Conservation (phyloP, 1,140 invertebrate genomes). For the Gerris buenoi region DNA sequence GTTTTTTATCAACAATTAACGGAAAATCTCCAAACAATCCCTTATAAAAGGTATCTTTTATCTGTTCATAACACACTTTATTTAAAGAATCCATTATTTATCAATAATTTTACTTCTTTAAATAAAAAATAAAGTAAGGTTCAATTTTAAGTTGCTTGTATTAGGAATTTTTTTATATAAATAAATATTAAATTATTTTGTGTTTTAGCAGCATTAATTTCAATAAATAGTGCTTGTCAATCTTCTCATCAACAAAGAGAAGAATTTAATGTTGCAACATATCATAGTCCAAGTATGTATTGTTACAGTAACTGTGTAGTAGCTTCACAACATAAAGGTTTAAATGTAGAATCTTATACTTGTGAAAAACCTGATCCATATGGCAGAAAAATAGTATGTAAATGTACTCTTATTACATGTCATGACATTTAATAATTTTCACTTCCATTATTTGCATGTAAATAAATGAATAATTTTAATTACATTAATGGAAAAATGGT, state of each 20-base stretch:
- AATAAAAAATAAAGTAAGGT: background rate
- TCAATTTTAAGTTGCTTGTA: background rate
- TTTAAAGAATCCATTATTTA: background rate
- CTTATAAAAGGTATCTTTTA: background rate
- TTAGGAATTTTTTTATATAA: background rate
- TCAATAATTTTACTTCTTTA: background rate
- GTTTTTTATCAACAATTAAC: background rate
- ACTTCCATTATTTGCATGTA: background rate
- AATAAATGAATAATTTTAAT: background rate
- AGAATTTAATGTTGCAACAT: background rate
- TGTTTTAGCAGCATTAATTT: background rate
- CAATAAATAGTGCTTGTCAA: background rate
- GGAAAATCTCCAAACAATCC: background rate
- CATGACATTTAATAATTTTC: background rate
- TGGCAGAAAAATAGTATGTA: background rate
- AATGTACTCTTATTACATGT: background rate
- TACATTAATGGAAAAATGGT: background rate
- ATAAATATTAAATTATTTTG: background rate
- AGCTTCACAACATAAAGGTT: background rate
- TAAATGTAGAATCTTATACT: too few relatives aligned
- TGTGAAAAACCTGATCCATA: background rate
- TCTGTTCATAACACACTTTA: background rate
- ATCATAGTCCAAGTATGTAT: background rate
- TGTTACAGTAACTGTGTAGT: background rate
- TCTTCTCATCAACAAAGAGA: background rate